A percentile compares a stretch with the other conserved stretches of the same genome.
Conservation (phyloP, 2,113 vertebrate species). For the Muntiacus reevesi region DNA sequence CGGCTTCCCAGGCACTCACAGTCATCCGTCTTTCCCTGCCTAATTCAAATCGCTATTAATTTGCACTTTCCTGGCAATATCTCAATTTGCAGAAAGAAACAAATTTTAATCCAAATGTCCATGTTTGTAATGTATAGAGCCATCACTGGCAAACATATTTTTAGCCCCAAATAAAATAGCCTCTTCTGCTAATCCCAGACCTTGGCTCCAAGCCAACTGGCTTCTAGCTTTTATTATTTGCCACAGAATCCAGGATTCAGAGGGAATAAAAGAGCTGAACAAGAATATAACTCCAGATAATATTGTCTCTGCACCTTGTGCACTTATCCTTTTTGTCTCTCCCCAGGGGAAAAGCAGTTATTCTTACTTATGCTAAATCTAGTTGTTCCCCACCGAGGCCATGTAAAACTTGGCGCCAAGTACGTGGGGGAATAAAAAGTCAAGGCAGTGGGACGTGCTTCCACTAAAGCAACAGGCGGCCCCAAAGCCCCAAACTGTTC, state of each 20-base stretch:
- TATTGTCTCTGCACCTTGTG: slow-evolving; percentile 65
- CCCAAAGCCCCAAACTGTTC: slow-evolving; percentile 62
- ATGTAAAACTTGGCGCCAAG: slow-evolving; percentile 78
- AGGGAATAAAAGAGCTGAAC: slow-evolving; percentile 76
- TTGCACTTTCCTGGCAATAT: background rate
- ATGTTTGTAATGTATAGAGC: slow-evolving; percentile 16
- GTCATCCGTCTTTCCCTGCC: background rate
- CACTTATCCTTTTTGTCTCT: slow-evolving; percentile 77
- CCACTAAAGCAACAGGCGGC: slow-evolving; percentile 76
- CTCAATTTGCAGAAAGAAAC: background rate
- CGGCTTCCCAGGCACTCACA: background rate
- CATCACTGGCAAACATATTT: slow-evolving; percentile 38
- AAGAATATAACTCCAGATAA: slow-evolving; percentile 74
- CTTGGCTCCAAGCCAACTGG: slow-evolving; percentile 56
- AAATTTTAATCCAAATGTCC: background rate
- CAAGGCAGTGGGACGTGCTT: slow-evolving; percentile 74
- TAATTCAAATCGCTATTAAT: slow-evolving; percentile 37
- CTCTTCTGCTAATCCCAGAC: slow-evolving; percentile 65
- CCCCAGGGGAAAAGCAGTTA: slow-evolving; percentile 76
- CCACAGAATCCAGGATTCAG: slow-evolving; percentile 71
- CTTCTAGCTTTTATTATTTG: slow-evolving; percentile 76
- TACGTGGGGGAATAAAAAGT: slow-evolving; percentile 70
- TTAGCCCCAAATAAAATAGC: slow-evolving; percentile 50
- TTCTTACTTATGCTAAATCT: slow-evolving; percentile 77
- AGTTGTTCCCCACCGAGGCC: slow-evolving; percentile 69